Conservation (phyloP, 1,140 invertebrate species). For the Apis laboriosa region DNA sequence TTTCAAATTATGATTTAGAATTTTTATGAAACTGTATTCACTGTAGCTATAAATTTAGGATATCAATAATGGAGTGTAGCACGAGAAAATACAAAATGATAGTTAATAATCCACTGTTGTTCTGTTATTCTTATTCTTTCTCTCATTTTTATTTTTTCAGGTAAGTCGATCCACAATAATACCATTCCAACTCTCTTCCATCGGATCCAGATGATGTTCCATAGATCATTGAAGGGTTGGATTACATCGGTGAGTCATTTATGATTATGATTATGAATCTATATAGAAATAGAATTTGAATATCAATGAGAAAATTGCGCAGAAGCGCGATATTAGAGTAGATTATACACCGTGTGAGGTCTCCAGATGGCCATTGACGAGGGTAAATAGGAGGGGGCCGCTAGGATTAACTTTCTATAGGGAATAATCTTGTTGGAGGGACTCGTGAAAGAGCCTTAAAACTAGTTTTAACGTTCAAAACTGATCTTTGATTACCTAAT, state of each 20-base stretch:
- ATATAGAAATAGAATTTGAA: not conserved
- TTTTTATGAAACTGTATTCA: no score
- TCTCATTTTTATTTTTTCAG: not conserved
- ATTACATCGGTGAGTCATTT: slow-evolving; percentile 4
- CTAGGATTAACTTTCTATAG: not conserved
- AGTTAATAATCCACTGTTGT: no score
- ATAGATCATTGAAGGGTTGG: not conserved
- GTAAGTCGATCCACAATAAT: not conserved
- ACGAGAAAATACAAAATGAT: no score
- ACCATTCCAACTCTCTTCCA: not conserved
- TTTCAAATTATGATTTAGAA: no score
- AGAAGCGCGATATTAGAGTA: not conserved
- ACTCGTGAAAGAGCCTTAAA: no score
- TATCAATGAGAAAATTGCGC: slow-evolving; percentile 11
- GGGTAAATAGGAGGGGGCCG: slow-evolving; percentile 8
- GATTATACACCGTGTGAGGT: slow-evolving; percentile 6
- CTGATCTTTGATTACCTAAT: not conserved
- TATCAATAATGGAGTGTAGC: no score
- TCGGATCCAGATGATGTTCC: not conserved
- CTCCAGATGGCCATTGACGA: slow-evolving; percentile 6
- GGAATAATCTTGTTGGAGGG: not conserved
- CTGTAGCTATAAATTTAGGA: no score
- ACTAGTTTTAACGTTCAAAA: slow-evolving; percentile 2
- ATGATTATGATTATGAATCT: not conserved
- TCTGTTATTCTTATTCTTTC: not conserved